Evolutionary conservation across 2,888 invertebrate genomes (phyloP), one percentile per base, ranked within the genome.

Genomic region (Linnaemya vulpina): DNA sequence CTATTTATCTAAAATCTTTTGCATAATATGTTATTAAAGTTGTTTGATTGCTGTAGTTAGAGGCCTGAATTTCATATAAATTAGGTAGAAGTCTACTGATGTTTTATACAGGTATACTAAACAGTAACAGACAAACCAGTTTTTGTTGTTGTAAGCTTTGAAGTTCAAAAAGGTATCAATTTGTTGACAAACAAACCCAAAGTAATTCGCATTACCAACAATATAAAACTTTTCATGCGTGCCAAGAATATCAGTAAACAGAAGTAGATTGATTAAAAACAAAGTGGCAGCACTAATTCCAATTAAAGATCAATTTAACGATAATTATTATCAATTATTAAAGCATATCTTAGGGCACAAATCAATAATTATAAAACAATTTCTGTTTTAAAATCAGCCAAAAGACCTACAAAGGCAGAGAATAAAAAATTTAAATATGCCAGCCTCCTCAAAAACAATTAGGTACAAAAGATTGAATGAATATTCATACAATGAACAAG

Each of bases 311-410:
- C 71, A 83, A 51, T 65, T 65, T 40, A 55, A 22, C 20, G 63
- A 82, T 83, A 78, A 73, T 70, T 49, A 17, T 49, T 25, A 58
- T 63, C 25, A 58, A 58, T 53, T 73, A 73, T 65, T 20, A 40
- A 58, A 75, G 85, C 78, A 78, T 85, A 85, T 75, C 70, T 83
- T 85, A 67, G 40, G 85, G 85, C 85, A 53, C 51, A 55, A 46
- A 75, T 75, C 68, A 62, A 60, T 63, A 70, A 77, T 83, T 76
- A 65, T 30, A 78, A 85, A 82, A 70, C 49, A 70, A 67, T 84
- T 76, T 71, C 8, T 62, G 17, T 46, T 40, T n/a, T 3, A 17
- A 11, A 77, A 53, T 17, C 20, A 43, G 15, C 30, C 43, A 55
- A 55, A 58, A 60, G n/a, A 51, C 49, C n/a, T 15, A 1, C 30